These are phyloP conservation scores for Rhynchophorus ferrugineus DNA, from an alignment of 1,140 invertebrate species.

Conservation along the genomic window DNA sequence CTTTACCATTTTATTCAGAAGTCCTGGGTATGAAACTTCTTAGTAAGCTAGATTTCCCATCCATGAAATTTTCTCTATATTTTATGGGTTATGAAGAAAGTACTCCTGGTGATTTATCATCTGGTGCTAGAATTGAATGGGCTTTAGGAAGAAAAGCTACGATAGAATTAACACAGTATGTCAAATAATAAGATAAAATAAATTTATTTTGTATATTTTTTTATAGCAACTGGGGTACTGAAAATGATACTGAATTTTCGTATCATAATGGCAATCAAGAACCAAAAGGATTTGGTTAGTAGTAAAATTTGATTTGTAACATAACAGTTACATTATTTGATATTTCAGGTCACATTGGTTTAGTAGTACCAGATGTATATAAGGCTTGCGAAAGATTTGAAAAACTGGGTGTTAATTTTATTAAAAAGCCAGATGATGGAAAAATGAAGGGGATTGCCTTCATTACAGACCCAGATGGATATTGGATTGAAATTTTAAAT, in stretches of 20 bases:
- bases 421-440: slow-evolving; percentile 83
- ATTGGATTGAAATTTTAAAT: slow-evolving; percentile 93
- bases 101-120: slow-evolving; percentile 48
- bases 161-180: slow-evolving; percentile 86
- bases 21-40: slow-evolving; percentile 86
- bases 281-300: slow-evolving; percentile 77
- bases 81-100: slow-evolving; percentile 86
- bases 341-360: slow-evolving; percentile 74
- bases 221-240: slow-evolving; percentile 87
- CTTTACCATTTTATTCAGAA: slow-evolving; percentile 83
- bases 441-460: slow-evolving; percentile 93
- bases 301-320: slow-evolving; percentile 11
- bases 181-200: slow-evolving; percentile 5
- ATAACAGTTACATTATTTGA: neutral
- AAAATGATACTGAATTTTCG: slow-evolving; percentile 65
- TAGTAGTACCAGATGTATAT: slow-evolving; percentile 82
- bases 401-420: slow-evolving; percentile 75
- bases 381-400: slow-evolving; percentile 80
- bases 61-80: slow-evolving; percentile 85
- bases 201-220: slow-evolving; percentile 5
- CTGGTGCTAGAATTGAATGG: slow-evolving; percentile 62
- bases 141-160: slow-evolving; percentile 78
- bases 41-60: slow-evolving; percentile 81
- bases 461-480: slow-evolving; percentile 91
- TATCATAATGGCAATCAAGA: slow-evolving; percentile 91